These are phyloP conservation scores for Ooceraea biroi DNA, from an alignment of 1,140 invertebrate species.

Conservation along the genomic window DNA sequence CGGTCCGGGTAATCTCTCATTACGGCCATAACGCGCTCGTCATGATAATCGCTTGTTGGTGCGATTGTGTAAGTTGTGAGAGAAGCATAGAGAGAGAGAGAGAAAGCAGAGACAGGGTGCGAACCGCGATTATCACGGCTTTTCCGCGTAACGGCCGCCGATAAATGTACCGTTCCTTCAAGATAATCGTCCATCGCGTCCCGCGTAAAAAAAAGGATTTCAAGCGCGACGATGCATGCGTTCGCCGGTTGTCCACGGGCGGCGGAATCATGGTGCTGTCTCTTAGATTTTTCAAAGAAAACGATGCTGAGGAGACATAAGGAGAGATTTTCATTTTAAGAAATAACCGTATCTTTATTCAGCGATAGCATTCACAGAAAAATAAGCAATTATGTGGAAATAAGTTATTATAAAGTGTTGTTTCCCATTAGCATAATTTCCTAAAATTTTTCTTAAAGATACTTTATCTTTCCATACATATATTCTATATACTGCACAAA, in stretches of 20 bases:
- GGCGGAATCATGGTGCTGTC: not conserved
- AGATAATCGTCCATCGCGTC: not conserved
- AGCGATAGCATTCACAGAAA: no score
- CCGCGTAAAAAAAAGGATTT: not conserved
- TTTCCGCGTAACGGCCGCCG: not conserved
- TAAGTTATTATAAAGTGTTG: no score
- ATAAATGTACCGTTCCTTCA: conserved; percentile 35
- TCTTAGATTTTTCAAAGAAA: not conserved
- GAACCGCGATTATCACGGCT: conserved; percentile 7
- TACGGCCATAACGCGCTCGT: conserved; percentile 56
- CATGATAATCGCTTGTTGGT: conserved; percentile 53
- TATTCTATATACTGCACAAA: no score
- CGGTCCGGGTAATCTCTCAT: conserved; percentile 70
- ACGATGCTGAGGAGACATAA: no score
- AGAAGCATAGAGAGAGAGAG: not conserved
- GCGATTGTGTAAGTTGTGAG: not conserved
- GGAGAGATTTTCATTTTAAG: not conserved
- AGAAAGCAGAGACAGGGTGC: not conserved
- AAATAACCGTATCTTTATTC: no score
- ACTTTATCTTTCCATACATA: no score
- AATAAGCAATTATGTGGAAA: no score
- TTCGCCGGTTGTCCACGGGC: not conserved
- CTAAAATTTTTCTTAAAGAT: no score
- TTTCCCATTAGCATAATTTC: no score
- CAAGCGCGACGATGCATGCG: not conserved